Conservation (phyloP, 2,888 invertebrate genomes). For the Agonopterix subpropinquella region DNA sequence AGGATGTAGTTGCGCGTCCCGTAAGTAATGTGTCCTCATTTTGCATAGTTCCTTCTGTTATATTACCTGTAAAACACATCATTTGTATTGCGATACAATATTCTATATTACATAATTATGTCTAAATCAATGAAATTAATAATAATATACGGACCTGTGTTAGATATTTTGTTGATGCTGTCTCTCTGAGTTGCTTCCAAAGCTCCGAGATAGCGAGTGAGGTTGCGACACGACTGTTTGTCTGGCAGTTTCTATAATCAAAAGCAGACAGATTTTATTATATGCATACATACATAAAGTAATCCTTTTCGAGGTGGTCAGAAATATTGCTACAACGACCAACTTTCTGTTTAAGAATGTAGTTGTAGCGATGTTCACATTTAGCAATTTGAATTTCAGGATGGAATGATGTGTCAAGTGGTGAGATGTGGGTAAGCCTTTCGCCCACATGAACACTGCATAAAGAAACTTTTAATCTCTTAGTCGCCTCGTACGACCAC, state of each 20-base stretch:
- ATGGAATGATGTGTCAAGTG: no score
- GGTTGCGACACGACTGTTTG: conserved; percentile 59
- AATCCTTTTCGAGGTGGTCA: no score
- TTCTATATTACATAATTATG: no score
- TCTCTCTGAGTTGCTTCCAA: conserved; percentile 54
- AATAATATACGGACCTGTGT: conserved; percentile 32
- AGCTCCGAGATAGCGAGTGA: conserved; percentile 59
- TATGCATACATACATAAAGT: background rate
- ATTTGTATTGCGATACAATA: background rate
- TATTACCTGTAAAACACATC: conserved; percentile 22
- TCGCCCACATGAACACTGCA: no score
- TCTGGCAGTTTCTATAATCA: conserved; percentile 58
- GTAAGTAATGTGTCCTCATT: conserved; percentile 46
- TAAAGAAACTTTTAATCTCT: no score
- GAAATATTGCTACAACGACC: no score
- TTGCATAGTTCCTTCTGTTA: conserved; percentile 48
- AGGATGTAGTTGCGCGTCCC: conserved; percentile 47
- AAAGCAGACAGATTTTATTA: background rate
- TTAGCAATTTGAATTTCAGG: no score
- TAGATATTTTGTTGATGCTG: conserved; percentile 56
- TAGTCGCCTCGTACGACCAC: no score
- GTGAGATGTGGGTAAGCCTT: no score
- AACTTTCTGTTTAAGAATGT: no score
- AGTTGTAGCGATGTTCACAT: no score
- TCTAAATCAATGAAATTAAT: no score